These are phyloP conservation scores for Melanotaenia duboulayi DNA, from an alignment of 2,113 vertebrate genomes.

Conservation along the genomic window DNA sequence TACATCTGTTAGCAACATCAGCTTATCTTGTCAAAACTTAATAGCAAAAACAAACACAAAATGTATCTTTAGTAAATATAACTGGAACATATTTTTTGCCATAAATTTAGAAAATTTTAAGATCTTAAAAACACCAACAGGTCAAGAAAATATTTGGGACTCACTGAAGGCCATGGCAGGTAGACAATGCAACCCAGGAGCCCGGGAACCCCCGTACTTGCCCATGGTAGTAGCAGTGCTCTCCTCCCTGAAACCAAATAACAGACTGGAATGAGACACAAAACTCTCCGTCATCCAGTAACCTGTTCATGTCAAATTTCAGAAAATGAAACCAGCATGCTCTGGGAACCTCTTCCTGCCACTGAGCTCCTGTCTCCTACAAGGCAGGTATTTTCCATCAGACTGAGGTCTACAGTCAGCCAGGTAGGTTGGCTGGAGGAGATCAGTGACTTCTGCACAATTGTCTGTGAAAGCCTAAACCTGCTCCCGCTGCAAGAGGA, in stretches of 20 bases:
- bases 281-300: conserved; percentile 20
- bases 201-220: conserved; percentile 81
- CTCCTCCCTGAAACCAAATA: conserved; percentile 85
- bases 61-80: neutral
- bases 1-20: neutral
- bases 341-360: conserved; percentile 1
- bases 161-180: conserved; percentile 82
- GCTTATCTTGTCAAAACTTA: too few species aligned
- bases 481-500: conserved; percentile 13
- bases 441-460: conserved; percentile 45
- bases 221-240: conserved; percentile 98
- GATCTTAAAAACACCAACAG: neutral
- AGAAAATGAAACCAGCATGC: conserved; percentile 30
- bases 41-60: neutral
- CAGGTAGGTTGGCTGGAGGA: conserved; percentile 17
- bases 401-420: neutral
- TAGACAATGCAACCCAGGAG: conserved; percentile 92
- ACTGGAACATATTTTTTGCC: neutral
- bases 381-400: conserved; percentile 36
- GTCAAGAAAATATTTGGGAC: conserved; percentile 7
- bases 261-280: conserved; percentile 18
- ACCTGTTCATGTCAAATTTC: conserved; percentile 35
- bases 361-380: conserved; percentile 13
- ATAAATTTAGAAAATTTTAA: neutral
- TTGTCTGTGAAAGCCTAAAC: conserved; percentile 45